Evolutionary conservation across 2,888 invertebrate species (phyloP).

Genomic region (Ectemnius continuus): DNA sequence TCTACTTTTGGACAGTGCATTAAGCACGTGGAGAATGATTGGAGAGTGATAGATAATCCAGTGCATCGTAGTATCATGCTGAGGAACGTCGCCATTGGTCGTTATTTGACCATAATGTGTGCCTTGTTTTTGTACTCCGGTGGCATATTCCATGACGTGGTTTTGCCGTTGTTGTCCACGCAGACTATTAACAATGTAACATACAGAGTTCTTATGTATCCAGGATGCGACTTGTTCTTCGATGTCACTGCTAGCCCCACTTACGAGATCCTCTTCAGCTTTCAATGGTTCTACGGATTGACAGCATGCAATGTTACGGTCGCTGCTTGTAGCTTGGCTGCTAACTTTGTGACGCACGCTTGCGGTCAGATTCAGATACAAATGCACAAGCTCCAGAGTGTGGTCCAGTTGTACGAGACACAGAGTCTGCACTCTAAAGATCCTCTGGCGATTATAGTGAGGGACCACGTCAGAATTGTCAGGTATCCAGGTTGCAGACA

Average conservation of each 20-base stretch:
- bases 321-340: conserved; percentile 49
- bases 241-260: conserved; percentile 49
- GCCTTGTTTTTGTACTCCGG: conserved; percentile 50
- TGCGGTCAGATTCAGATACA: too few relatives aligned
- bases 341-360: conserved; percentile 54
- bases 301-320: conserved; percentile 44
- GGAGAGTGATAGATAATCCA: conserved; percentile 29
- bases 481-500: too few relatives aligned
- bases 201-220: conserved; percentile 52
- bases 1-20: conserved; percentile 51
- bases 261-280: conserved; percentile 55
- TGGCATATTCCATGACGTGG: conserved; percentile 40
- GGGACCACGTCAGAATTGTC: too few relatives aligned
- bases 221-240: conserved; percentile 43
- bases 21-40: conserved; percentile 55
- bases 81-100: conserved; percentile 46
- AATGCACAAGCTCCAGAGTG: too few relatives aligned
- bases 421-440: too few relatives aligned
- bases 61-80: conserved; percentile 44
- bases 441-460: too few relatives aligned
- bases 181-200: conserved; percentile 38
- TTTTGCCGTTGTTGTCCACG: conserved; percentile 24
- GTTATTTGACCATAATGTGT: conserved; percentile 50
- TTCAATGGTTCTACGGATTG: conserved; percentile 41
- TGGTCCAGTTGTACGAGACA: too few relatives aligned